Evolutionary conservation across 92 coral and sea anemone genomes (phyloP).

Genomic region (Palythoa grandis): DNA sequence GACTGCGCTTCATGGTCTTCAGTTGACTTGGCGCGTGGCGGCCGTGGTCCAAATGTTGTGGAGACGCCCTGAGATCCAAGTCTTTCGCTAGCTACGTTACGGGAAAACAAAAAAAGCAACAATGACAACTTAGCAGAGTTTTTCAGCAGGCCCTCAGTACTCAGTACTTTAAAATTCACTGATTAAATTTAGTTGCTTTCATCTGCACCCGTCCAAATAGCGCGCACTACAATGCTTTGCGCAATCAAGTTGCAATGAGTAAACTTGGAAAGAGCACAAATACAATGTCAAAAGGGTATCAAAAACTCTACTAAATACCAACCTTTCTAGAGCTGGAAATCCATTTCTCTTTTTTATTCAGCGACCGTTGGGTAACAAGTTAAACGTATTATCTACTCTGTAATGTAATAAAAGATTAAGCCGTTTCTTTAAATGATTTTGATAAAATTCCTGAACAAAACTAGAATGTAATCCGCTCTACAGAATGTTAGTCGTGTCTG

Average conservation of each 20-base stretch:
- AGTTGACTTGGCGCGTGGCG: not conserved
- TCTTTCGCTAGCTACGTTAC: not conserved
- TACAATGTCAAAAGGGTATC: not conserved
- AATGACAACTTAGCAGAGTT: not conserved
- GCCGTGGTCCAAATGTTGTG: not conserved
- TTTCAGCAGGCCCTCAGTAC: not conserved
- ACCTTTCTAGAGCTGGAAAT: slow-evolving; percentile 12
- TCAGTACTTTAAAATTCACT: not conserved
- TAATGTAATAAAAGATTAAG: not conserved
- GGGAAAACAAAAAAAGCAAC: not conserved
- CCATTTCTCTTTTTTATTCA: not conserved
- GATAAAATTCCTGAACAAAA: too few relatives aligned
- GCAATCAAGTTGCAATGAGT: too few relatives aligned
- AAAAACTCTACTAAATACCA: not conserved
- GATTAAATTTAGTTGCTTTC: not conserved
- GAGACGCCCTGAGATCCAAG: not conserved
- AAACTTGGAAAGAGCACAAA: too few relatives aligned
- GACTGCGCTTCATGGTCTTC: slow-evolving; percentile 19
- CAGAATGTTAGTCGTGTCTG: not conserved
- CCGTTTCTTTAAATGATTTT: not conserved
- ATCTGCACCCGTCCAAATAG: too few relatives aligned
- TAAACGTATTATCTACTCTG: not conserved
- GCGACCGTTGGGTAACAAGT: not conserved
- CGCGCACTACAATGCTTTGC: too few relatives aligned
- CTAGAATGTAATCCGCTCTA: not conserved